Evolutionary conservation across 2,888 invertebrate genomes (phyloP).

Genomic region (Diarsia brunnea): DNA sequence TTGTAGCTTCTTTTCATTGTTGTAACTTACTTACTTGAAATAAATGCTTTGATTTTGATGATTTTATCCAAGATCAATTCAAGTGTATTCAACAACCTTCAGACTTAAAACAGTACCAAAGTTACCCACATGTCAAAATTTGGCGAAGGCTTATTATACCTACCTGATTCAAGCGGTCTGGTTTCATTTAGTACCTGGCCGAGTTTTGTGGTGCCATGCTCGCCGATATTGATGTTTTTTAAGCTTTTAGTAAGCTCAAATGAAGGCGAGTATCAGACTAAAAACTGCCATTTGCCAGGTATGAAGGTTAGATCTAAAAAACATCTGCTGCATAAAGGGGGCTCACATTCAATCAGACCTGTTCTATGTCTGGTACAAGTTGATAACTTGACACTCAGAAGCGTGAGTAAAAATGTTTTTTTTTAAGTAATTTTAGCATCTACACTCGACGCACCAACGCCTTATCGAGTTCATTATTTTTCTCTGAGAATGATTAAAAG

Average conservation of each 20-base stretch:
- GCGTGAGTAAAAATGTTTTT: not conserved
- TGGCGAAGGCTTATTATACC: not conserved
- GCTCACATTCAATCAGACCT: no score
- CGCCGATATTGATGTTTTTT: not conserved
- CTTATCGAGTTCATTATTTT: not conserved
- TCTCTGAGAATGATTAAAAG: not conserved
- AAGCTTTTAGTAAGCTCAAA: constrained; percentile 13
- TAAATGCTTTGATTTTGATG: no score
- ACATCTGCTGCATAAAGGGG: not conserved
- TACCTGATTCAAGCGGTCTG: not conserved
- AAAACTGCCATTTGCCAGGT: not conserved
- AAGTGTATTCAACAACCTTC: not conserved
- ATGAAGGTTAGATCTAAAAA: not conserved
- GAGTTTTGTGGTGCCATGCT: not conserved
- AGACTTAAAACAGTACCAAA: not conserved
- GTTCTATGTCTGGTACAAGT: not conserved
- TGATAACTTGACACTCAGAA: not conserved
- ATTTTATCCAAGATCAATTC: not conserved
- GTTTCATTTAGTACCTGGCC: constrained; percentile 3
- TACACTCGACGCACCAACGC: not conserved
- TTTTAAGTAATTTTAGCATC: not conserved
- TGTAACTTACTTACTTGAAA: no score
- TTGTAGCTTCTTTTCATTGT: no score
- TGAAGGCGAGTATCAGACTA: not conserved
- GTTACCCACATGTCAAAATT: not conserved